phyloP scores from a whole-genome alignment of 2,113 vertebrate species.

The Xiphophorus maculatus region DNA sequence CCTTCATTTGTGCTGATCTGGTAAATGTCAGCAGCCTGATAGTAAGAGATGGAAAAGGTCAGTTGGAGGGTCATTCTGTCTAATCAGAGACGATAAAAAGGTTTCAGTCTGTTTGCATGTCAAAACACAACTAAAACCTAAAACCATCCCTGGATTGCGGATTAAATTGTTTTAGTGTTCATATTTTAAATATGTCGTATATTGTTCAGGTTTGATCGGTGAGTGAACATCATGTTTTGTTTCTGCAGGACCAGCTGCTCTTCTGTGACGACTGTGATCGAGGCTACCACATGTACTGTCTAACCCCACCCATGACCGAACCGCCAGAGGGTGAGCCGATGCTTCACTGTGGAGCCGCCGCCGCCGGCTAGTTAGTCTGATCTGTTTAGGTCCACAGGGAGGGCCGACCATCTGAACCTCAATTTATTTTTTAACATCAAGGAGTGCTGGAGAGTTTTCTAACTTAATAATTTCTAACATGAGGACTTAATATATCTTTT shows the following conservation, averaged over 20 bases:
- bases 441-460: neutral
- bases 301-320: conserved; percentile 92
- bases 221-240: conserved; percentile 13
- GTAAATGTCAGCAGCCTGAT: conserved; percentile 2
- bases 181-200: neutral
- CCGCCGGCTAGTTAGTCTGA: neutral
- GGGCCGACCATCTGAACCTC: neutral
- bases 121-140: neutral
- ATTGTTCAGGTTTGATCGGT: neutral
- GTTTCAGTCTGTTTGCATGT: neutral
- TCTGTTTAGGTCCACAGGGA: neutral
- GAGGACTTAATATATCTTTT: neutral
- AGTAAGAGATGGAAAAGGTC: neutral
- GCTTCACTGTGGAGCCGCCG: neutral
- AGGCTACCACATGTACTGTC: conserved; percentile 95
- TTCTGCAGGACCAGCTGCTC: conserved; percentile 88
- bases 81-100: neutral
- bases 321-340: conserved; percentile 88
- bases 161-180: neutral
- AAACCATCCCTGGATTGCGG: neutral
- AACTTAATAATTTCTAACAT: too few relatives aligned
- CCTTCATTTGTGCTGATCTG: neutral
- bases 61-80: neutral
- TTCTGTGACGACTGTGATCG: conserved; percentile 94
- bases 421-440: neutral